Percentiles rank a stretch among this genome's conserved stretches.
phyloP scores from a whole-genome alignment of 2,797 vertebrate genomes.

The Emys orbicularis region DNA sequence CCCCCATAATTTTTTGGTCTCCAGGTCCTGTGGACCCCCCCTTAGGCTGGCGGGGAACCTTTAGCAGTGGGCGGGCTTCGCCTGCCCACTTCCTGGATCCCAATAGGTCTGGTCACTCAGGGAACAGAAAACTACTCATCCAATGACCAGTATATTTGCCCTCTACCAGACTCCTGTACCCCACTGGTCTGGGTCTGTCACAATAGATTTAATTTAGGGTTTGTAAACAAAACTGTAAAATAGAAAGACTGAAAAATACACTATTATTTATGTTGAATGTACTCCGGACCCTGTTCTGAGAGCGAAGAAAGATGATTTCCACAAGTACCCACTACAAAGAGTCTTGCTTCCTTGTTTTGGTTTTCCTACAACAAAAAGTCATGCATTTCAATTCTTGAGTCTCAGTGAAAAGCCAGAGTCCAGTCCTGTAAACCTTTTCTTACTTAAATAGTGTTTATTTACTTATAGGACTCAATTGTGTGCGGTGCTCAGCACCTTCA shows the following conservation, averaged over 20 bases:
- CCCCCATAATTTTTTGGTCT: no score
- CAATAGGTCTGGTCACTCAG: no score
- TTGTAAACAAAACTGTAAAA: conserved; percentile 62
- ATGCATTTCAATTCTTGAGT: not conserved
- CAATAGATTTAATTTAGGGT: conserved; percentile 55
- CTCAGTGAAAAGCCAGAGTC: conserved; percentile 6
- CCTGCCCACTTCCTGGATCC: no score
- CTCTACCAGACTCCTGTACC: no score
- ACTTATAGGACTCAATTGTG: not conserved
- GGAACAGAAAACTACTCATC: no score
- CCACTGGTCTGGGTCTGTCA: no score
- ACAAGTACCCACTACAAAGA: conserved; percentile 22
- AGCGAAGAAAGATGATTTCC: conserved; percentile 26
- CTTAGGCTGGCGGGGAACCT: no score
- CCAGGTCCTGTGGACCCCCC: no score
- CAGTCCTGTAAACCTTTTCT: not conserved
- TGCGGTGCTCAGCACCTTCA: not conserved
- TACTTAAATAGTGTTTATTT: not conserved
- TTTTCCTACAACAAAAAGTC: conserved; percentile 39
- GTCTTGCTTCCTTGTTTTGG: not conserved
- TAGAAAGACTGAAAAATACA: conserved; percentile 26
- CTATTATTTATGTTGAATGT: conserved; percentile 24
- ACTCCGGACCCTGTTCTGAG: not conserved
- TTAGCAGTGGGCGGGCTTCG: no score
- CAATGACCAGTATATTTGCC: no score